These are phyloP conservation scores for Marasmarcha lunaedactyla DNA, from an alignment of 2,888 invertebrate genomes.

Conservation along the genomic window DNA sequence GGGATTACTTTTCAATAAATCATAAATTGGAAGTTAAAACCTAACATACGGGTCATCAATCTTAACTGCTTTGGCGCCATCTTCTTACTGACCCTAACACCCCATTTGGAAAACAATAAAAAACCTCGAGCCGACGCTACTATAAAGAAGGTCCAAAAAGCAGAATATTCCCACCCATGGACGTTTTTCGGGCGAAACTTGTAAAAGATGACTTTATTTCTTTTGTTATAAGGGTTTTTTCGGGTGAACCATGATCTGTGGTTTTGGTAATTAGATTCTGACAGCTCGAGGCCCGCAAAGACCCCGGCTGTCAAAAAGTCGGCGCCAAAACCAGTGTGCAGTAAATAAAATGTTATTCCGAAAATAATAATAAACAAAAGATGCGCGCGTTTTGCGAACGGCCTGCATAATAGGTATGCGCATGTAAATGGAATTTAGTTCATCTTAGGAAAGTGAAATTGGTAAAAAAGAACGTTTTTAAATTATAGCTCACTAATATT, in stretches of 20 bases:
- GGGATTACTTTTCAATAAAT: not conserved
- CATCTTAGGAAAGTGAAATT: too few relatives aligned
- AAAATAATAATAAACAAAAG: conserved; percentile 32
- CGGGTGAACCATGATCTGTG: conserved; percentile 18
- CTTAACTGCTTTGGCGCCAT: conserved; percentile 46
- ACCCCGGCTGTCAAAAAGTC: conserved; percentile 61
- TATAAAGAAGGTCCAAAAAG: conserved; percentile 55
- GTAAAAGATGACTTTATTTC: conserved; percentile 21
- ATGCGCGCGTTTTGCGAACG: conserved; percentile 23
- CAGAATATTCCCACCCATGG: conserved; percentile 22
- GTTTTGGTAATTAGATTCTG: conserved; percentile 63
- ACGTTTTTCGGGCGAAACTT: conserved; percentile 10
- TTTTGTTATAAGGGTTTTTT: conserved; percentile 17
- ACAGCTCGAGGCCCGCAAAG: conserved; percentile 61
- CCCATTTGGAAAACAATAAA: conserved; percentile 36
- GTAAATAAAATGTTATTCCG: conserved; percentile 47
- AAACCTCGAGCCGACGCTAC: conserved; percentile 35
- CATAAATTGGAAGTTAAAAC: not conserved
- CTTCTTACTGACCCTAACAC: conserved; percentile 54
- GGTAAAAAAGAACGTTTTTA: too few relatives aligned
- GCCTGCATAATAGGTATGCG: not conserved
- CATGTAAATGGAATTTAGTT: too few relatives aligned
- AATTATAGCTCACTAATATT: too few relatives aligned
- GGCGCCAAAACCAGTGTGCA: conserved; percentile 51
- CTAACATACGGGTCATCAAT: conserved; percentile 42